Evolutionary conservation across 1,140 invertebrate species (phyloP), one percentile per base, ranked within the genome.

Genomic region (Drosophila pandora): DNA sequence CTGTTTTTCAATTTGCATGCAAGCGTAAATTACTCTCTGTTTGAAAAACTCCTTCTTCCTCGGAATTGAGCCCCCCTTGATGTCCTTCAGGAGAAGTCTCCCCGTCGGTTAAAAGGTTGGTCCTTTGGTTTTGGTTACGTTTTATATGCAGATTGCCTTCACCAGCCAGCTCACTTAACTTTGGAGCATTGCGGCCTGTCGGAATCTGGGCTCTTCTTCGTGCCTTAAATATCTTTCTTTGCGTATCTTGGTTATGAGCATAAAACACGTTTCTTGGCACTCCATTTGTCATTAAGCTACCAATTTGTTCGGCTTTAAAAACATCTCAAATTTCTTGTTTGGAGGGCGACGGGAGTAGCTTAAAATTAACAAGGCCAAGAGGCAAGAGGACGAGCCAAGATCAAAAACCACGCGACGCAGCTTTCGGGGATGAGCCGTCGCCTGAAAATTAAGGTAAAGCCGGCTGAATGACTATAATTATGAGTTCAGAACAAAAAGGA

Each of bases 1-100:
- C 79, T 88, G 79, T 65, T 88, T 87, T 87, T 87, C 82, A 87
- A 87, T 87, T 87, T 87, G 82, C 82, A 88, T 82, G 79, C 79
- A 82, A 78, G 82, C 83, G 78, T 64, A 82, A 88, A 87, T 88
- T 87, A 78, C 70, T 67, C 65, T 62, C 60, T 21, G 68, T 52
- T 72, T 41, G 70, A 57, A 37, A 50, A 43, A 43, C 52, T 53
- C 37, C 54, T 13, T 21, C 50, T 32, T 21, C 21, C 48, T 25
- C 32, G 47, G 32, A 23, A 50, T 6, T 50, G 48, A 17, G 30
- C 8, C 49, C 10, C 23, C 37, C 63, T 39, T 28, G 12, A n/a
- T 41, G 39, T 41, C 39, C 39, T 41, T 23, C 55, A 41, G 50
- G 28, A 30, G 34, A 52, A 69, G 48, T 52, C 63, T 37, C 34